phyloP scores from a whole-genome alignment of 2,113 vertebrate genomes.

The Protomyctophum bolini region DNA sequence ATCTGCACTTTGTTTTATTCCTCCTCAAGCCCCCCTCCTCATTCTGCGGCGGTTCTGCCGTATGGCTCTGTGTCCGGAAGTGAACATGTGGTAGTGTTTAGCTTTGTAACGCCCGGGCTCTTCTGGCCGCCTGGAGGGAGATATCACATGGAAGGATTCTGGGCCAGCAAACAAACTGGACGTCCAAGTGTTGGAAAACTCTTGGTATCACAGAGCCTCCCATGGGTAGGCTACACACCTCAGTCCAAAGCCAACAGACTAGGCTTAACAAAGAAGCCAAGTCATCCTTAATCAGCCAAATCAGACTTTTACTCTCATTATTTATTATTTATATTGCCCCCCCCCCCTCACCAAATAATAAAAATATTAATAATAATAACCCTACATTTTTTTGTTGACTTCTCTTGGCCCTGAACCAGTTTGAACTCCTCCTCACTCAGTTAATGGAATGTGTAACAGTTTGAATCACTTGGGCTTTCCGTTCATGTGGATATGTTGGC shows the following conservation, averaged over 20 bases:
- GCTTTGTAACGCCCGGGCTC: conserved; percentile 74
- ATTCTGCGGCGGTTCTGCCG: conserved; percentile 39
- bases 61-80: conserved; percentile 68
- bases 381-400: conserved; percentile 54
- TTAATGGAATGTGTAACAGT: conserved; percentile 60
- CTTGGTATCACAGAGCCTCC: conserved; percentile 69
- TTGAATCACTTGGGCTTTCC: conserved; percentile 48
- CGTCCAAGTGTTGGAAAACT: conserved; percentile 74
- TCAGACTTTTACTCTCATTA: conserved; percentile 47
- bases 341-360: too few relatives aligned
- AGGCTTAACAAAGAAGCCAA: conserved; percentile 60
- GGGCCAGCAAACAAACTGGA: conserved; percentile 74
- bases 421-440: conserved; percentile 53
- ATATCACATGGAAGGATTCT: conserved; percentile 72
- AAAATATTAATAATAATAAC: not conserved
- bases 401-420: conserved; percentile 32
- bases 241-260: conserved; percentile 76
- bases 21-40: conserved; percentile 45
- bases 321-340: conserved; percentile 30
- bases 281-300: conserved; percentile 65
- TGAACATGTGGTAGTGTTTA: conserved; percentile 83
- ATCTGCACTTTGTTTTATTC: conserved; percentile 65
- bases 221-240: conserved; percentile 59
- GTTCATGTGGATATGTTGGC: conserved; percentile 60
- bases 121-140: conserved; percentile 72